phyloP scores from a whole-genome alignment of 2,113 vertebrate genomes.

The Reinhardtius hippoglossoides region DNA sequence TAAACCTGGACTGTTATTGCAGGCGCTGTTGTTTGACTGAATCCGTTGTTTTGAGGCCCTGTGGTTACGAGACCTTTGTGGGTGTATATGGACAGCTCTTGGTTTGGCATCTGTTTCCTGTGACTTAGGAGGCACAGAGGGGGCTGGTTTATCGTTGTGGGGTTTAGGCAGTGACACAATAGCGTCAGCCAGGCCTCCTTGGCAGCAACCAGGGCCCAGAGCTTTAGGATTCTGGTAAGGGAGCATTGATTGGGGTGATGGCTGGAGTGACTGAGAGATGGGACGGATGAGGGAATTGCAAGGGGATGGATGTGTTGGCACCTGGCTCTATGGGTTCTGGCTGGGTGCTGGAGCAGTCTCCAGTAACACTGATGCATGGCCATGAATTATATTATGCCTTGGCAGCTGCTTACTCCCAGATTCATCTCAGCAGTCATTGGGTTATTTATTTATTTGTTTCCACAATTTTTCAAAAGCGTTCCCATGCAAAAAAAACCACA shows the following conservation, averaged over 20 bases:
- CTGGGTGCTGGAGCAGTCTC: constrained; percentile 77
- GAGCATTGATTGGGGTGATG: constrained; percentile 68
- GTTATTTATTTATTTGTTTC: constrained; percentile 84
- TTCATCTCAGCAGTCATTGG: constrained; percentile 83
- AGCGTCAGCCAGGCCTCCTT: constrained; percentile 59
- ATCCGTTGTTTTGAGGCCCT: constrained; percentile 18
- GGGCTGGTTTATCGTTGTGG: constrained; percentile 59
- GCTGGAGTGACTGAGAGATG: constrained; percentile 68
- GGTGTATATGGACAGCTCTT: constrained; percentile 46
- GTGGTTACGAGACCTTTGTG: constrained; percentile 50
- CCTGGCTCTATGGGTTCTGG: constrained; percentile 79
- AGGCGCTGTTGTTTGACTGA: constrained; percentile 5
- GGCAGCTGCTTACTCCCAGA: constrained; percentile 82
- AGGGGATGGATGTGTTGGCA: constrained; percentile 82
- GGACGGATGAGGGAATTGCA: constrained; percentile 69
- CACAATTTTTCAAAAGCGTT: constrained; percentile 81
- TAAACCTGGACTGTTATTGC: not conserved
- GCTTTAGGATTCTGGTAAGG: constrained; percentile 65
- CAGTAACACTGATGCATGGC: constrained; percentile 84
- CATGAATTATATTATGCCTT: constrained; percentile 84
- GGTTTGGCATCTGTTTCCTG: constrained; percentile 47
- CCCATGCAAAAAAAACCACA: constrained; percentile 45
- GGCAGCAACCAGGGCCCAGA: constrained; percentile 56
- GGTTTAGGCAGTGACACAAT: constrained; percentile 64
- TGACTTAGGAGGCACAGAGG: constrained; percentile 58